Evolutionary conservation across 2,888 invertebrate species (phyloP).

Genomic region (Leucophenga montana): DNA sequence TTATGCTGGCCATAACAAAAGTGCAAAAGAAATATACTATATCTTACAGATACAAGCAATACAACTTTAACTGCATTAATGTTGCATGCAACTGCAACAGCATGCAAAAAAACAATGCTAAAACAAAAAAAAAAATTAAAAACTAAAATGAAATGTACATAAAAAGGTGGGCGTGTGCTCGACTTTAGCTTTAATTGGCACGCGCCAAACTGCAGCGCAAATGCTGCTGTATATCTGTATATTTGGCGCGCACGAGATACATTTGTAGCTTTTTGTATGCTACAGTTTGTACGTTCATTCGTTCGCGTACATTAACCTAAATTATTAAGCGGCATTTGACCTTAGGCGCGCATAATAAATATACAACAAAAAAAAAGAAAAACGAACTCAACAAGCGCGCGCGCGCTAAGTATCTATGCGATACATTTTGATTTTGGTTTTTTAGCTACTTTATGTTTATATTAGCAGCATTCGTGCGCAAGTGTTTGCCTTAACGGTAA

Average conservation of each 20-base stretch:
- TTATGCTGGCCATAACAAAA: slow-evolving; percentile 38
- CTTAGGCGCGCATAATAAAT: slow-evolving; percentile 57
- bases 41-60: slow-evolving; percentile 19
- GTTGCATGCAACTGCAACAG: slow-evolving; percentile 36
- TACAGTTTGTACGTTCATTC: background rate
- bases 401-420: slow-evolving; percentile 8
- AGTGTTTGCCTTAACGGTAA: slow-evolving; percentile 53
- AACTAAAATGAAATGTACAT: background rate
- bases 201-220: slow-evolving; percentile 50
- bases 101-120: background rate
- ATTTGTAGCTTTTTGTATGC: slow-evolving; percentile 9
- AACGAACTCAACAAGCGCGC: slow-evolving; percentile 2
- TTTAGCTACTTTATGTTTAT: slow-evolving; percentile 22
- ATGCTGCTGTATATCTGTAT: slow-evolving; percentile 9
- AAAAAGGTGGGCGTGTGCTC: slow-evolving; percentile 37
- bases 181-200: slow-evolving; percentile 53
- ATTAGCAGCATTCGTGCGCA: slow-evolving; percentile 16
- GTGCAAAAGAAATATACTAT: slow-evolving; percentile 16
- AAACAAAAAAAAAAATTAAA: slow-evolving; percentile 15
- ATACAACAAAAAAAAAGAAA: background rate
- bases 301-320: slow-evolving; percentile 48
- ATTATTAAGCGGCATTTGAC: slow-evolving; percentile 65
- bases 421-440: slow-evolving; percentile 15
- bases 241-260: slow-evolving; percentile 8
- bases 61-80: slow-evolving; percentile 27